Percentiles rank a stretch among this genome's conserved stretches.
Evolutionary conservation across 2,113 vertebrate species (phyloP).

Genomic region (Ictidomys tridecemlineatus): DNA sequence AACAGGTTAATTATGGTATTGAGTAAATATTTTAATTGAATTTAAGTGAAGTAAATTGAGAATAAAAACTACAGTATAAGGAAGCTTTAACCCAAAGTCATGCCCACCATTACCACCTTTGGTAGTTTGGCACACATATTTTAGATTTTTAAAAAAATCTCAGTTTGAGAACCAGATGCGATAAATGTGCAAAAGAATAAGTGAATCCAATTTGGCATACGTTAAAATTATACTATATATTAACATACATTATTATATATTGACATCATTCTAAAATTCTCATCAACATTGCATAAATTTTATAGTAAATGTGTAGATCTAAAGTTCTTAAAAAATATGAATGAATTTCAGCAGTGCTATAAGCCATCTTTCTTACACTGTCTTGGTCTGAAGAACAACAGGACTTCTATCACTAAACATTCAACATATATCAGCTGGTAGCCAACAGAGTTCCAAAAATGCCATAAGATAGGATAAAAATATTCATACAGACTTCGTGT

Average conservation of each 20-base stretch:
- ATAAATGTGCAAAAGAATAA: background rate
- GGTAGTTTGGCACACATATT: background rate
- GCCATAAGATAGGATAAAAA: background rate
- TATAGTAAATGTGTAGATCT: background rate
- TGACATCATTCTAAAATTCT: background rate
- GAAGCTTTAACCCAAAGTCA: background rate
- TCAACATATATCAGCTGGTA: background rate
- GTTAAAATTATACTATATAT: background rate
- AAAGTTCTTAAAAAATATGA: background rate
- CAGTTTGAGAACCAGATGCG: background rate
- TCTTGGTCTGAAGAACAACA: background rate
- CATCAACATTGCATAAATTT: background rate
- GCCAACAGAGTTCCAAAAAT: background rate
- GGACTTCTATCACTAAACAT: background rate
- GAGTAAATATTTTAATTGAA: background rate
- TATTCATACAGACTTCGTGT: background rate
- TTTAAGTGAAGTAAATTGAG: slow-evolving; percentile 26
- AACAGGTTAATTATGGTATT: slow-evolving; percentile 8
- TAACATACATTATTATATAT: background rate
- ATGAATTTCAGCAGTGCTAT: background rate
- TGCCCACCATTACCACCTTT: background rate
- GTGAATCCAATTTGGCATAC: background rate
- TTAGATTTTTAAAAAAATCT: background rate
- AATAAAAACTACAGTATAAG: background rate
- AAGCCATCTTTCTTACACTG: background rate